phyloP scores from a whole-genome alignment of 2,888 invertebrate genomes.

The Chelonus formosanus region DNA sequence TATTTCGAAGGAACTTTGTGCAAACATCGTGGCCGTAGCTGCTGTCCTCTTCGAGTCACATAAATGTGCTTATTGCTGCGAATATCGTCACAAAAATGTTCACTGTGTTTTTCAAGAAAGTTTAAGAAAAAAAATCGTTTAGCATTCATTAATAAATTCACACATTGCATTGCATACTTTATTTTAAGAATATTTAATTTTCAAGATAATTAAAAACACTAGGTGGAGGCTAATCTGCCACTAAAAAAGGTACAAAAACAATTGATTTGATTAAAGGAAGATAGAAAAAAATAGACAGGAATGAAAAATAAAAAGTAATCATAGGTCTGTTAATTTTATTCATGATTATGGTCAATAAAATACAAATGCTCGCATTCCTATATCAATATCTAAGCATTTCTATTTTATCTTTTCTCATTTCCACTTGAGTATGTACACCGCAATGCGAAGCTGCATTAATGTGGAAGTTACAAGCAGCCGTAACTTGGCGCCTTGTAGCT shows the following conservation, averaged over 20 bases:
- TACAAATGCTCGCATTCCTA: constrained; percentile 1
- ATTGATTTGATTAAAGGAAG: not conserved
- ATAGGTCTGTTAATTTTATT: not conserved
- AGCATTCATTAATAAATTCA: constrained; percentile 51
- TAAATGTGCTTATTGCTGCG: constrained; percentile 55
- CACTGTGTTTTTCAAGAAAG: constrained; percentile 48
- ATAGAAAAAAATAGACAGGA: constrained; percentile 9
- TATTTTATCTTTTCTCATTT: constrained; percentile 24
- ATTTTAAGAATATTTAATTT: not conserved
- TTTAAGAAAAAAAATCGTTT: constrained; percentile 52
- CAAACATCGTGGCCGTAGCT: constrained; percentile 16
- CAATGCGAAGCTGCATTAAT: constrained; percentile 21
- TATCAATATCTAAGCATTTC: constrained; percentile 28
- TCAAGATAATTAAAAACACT: not conserved
- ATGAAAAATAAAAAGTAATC: constrained; percentile 18
- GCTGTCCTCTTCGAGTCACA: constrained; percentile 43
- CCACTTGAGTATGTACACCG: constrained; percentile 13
- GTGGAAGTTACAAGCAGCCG: constrained; percentile 34
- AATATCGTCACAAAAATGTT: constrained; percentile 55
- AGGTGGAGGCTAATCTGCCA: not conserved
- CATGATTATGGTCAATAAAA: not conserved
- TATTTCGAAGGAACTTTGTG: constrained; percentile 16
- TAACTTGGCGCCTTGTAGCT: constrained; percentile 36
- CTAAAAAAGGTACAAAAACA: too few species aligned
- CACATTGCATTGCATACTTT: constrained; percentile 20